Base-by-base conservation (phyloP, 2,113 vertebrate species). In the Corvus hawaiiensis region DNA sequence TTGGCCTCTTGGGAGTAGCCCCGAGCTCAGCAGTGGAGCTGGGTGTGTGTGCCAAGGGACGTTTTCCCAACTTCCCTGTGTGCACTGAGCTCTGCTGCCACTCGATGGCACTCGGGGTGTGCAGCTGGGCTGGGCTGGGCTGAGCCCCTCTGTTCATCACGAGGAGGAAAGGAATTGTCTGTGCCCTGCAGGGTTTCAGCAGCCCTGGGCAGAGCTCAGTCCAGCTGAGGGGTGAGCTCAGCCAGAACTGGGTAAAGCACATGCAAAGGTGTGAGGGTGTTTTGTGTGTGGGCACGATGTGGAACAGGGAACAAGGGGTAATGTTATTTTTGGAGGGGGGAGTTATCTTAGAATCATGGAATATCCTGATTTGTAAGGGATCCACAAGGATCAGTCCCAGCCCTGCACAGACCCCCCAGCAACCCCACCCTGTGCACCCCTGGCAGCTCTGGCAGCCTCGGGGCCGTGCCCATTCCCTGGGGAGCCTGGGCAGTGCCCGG, bases 61-160 rank as follows among this genome's bases (percentile, higher is more conserved):
- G 5, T 41, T 81, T 39, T 64, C 23, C 66, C 27, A 39, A 22
- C 20, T 35, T 52, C 20, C n/a, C 0, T 2, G 0, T 10, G 56
- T 87, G 92, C 77, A 28, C 89, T 59, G 84, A 82, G 87, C 58
- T 2, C 87, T 78, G 89, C 75, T 91, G 95, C 92, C 76, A 0
- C 93, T 96, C 89, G 21, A 28, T 92, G 93, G 83, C 96, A 84
- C 84, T 75, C 13, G 11, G 32, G 87, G n/a, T 21, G 54, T 76
- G 91, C 54, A 63, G 61, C 91, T 55, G 35, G 49, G 69, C 44
- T 43, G 79, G 80, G 32, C 80, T 46, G 44, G 19, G 44, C 44
- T 89, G 13, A 71, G 72, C 90, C 49, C 23, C 26, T 49, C 13
- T 49, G 49, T 26, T 49, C 49, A 14, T 49, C 49, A 49, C 24